Evolutionary conservation across 2,888 invertebrate species (phyloP).

Genomic region (Antitype chi): DNA sequence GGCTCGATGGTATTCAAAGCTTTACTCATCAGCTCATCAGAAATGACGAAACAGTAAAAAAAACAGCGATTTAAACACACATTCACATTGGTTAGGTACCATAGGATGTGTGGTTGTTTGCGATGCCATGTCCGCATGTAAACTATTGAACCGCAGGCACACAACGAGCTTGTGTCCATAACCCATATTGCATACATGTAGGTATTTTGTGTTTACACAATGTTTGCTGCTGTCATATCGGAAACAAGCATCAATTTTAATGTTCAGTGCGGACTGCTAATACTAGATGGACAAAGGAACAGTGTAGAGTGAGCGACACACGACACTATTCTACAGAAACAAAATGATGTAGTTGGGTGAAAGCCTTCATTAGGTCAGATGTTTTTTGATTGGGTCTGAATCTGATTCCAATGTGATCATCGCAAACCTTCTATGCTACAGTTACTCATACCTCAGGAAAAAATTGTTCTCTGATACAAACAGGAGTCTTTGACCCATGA

Average conservation of each 20-base stretch:
- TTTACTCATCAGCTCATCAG: constrained; percentile 23
- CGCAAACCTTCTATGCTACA: background rate
- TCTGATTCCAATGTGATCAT: background rate
- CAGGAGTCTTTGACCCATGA: background rate
- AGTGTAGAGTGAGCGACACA: too few relatives aligned
- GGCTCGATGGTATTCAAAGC: constrained; percentile 9
- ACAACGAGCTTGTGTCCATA: constrained; percentile 29
- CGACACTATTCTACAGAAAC: background rate
- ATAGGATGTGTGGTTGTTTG: constrained; percentile 45
- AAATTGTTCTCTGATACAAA: background rate
- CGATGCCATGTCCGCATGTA: constrained; percentile 36
- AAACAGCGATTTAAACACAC: constrained; percentile 26
- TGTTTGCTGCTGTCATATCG: constrained; percentile 19
- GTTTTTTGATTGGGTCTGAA: background rate
- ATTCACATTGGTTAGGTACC: constrained; percentile 48
- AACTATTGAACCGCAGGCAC: constrained; percentile 39
- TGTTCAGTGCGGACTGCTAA: background rate
- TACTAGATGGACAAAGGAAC: background rate
- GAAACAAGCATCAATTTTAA: background rate
- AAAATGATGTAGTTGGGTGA: background rate
- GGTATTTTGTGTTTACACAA: constrained; percentile 16
- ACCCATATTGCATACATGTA: background rate
- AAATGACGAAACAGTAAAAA: constrained; percentile 20
- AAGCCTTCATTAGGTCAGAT: background rate
- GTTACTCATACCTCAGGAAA: background rate